phyloP scores from a whole-genome alignment of 92 coral and sea anemone genomes.

The Umimayanthus kanabou region DNA sequence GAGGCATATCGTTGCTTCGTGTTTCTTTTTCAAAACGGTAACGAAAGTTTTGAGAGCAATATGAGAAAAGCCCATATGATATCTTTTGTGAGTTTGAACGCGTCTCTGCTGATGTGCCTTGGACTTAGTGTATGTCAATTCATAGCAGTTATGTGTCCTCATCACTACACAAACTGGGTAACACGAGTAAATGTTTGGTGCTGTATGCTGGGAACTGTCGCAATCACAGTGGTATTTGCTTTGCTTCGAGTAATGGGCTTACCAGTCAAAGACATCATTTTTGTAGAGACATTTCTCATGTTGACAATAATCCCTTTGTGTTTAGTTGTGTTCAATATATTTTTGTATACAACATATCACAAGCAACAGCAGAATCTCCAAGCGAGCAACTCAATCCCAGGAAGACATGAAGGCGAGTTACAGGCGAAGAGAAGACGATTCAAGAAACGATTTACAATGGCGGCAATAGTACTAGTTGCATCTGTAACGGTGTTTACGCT shows the following conservation, averaged over 20 bases:
- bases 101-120: slow-evolving; percentile 22
- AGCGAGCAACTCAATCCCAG: neutral
- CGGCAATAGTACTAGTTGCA: slow-evolving; percentile 22
- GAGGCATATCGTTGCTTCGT: slow-evolving; percentile 32
- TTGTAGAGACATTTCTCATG: slow-evolving; percentile 39
- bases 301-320: slow-evolving; percentile 18
- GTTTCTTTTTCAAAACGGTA: neutral
- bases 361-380: slow-evolving; percentile 27
- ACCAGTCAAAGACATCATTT: slow-evolving; percentile 1
- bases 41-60: slow-evolving; percentile 23
- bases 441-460: slow-evolving; percentile 14
- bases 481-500: slow-evolving; percentile 21
- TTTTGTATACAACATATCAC: slow-evolving; percentile 3
- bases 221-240: slow-evolving; percentile 2
- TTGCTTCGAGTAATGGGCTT: slow-evolving; percentile 38
- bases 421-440: slow-evolving; percentile 1
- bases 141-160: slow-evolving; percentile 30
- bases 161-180: slow-evolving; percentile 23
- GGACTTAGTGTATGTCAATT: slow-evolving; percentile 26
- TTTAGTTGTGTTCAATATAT: slow-evolving; percentile 16
- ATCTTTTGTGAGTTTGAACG: slow-evolving; percentile 27
- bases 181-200: slow-evolving; percentile 17
- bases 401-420: neutral
- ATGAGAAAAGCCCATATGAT: slow-evolving; percentile 34
- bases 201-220: neutral